These are phyloP conservation scores for Rhizoglyphus robini DNA, from an alignment of 1,140 invertebrate species.

Conservation along the genomic window DNA sequence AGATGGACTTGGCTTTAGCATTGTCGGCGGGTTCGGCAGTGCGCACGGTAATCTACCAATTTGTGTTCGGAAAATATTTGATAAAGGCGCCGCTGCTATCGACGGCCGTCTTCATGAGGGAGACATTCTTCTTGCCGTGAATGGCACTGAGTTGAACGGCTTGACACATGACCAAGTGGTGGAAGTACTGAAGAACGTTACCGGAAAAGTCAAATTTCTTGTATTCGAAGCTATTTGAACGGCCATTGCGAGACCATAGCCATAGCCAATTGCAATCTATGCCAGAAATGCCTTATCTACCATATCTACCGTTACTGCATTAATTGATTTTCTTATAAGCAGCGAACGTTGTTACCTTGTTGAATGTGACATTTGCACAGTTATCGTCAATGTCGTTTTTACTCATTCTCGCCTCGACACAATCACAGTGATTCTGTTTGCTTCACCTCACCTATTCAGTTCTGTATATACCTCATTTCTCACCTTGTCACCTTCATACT, in stretches of 20 bases:
- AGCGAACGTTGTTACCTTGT: not conserved
- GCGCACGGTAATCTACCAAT: conserved; percentile 63
- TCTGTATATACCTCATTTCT: no score
- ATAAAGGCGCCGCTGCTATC: conserved; percentile 72
- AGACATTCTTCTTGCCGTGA: conserved; percentile 77
- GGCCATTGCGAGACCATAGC: not conserved
- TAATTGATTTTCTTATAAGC: not conserved
- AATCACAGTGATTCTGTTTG: no score
- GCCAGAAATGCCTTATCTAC: not conserved
- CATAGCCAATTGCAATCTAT: not conserved
- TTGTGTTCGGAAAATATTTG: conserved; percentile 81
- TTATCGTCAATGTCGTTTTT: no score
- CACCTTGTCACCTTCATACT: no score
- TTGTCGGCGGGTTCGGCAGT: conserved; percentile 80
- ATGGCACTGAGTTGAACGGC: conserved; percentile 45
- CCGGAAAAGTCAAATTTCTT: conserved; percentile 42
- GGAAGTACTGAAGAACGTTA: conserved; percentile 42
- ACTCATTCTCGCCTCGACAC: no score
- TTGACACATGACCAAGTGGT: conserved; percentile 48
- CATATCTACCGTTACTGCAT: not conserved
- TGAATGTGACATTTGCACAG: no score
- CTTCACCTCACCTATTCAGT: no score
- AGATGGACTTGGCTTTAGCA: conserved; percentile 66
- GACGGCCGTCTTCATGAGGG: conserved; percentile 78
- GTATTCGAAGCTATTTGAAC: conserved; percentile 30